Conservation (phyloP, 2,888 invertebrate species). For the Ctenicera cuprea region DNA sequence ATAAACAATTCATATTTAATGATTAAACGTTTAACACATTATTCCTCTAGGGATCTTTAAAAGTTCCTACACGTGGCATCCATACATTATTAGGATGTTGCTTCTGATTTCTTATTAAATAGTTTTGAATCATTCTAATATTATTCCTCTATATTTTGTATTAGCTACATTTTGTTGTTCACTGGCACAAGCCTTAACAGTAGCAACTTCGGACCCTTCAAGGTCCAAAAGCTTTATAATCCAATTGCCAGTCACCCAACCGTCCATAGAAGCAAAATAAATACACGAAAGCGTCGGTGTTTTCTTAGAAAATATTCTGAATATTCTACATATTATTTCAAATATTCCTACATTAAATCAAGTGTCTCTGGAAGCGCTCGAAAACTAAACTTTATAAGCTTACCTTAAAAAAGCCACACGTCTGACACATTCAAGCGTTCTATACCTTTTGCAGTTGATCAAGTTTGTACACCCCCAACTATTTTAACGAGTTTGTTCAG, state of each 20-base stretch:
- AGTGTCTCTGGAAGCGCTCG: background rate
- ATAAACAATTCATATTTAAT: no score
- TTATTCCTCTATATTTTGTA: background rate
- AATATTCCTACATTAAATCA: conserved; percentile 16
- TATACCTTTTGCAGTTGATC: background rate
- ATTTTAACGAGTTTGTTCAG: conserved; percentile 18
- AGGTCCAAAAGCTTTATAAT: conserved; percentile 50
- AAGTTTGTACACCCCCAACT: conserved; percentile 9
- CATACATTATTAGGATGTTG: no score
- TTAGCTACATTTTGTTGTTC: conserved; percentile 35
- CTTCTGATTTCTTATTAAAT: no score
- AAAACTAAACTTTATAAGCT: background rate
- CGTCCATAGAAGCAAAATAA: conserved; percentile 47
- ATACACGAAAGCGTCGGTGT: conserved; percentile 42
- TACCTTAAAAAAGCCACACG: background rate
- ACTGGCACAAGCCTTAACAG: conserved; percentile 16
- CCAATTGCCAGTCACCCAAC: conserved; percentile 48
- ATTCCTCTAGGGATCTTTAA: no score
- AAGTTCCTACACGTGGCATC: no score
- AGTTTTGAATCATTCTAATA: background rate
- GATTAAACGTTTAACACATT: no score
- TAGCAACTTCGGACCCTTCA: conserved; percentile 35
- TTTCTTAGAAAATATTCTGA: conserved; percentile 46
- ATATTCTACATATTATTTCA: conserved; percentile 39
- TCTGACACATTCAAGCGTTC: background rate